These are phyloP conservation scores for Platypus cylindrus DNA, from an alignment of 2,888 invertebrate genomes.

Conservation along the genomic window DNA sequence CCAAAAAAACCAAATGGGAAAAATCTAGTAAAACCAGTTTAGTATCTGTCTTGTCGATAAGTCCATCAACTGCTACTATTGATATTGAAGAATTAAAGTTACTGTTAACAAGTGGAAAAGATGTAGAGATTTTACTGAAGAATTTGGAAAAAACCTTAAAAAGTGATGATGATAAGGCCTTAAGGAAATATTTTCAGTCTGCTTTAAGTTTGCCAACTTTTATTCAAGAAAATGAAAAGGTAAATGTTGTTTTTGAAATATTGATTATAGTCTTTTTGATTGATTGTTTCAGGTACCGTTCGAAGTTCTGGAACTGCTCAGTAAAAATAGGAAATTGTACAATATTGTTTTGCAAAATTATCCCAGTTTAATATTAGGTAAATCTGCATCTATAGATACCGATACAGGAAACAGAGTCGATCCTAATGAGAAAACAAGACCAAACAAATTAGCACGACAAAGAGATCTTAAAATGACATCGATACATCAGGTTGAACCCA, in stretches of 20 bases:
- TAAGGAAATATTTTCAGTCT: constrained; percentile 45
- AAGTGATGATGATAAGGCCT: constrained; percentile 31
- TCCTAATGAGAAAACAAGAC: too few species aligned
- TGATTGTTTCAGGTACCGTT: constrained; percentile 44
- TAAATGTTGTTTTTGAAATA: constrained; percentile 24
- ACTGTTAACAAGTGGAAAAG: constrained; percentile 57
- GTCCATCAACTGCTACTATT: constrained; percentile 41
- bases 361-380: constrained; percentile 51
- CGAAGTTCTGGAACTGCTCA: constrained; percentile 49
- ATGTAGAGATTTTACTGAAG: constrained; percentile 52
- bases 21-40: constrained; percentile 24
- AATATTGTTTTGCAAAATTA: constrained; percentile 61
- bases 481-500: too few species aligned
- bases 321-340: constrained; percentile 52
- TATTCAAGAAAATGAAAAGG: constrained; percentile 54
- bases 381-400: constrained; percentile 49
- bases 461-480: too few species aligned
- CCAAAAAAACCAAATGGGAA: constrained; percentile 17
- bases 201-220: constrained; percentile 65
- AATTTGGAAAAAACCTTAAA: constrained; percentile 45
- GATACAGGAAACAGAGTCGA: too few species aligned
- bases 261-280: background rate
- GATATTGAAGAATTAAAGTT: constrained; percentile 53
- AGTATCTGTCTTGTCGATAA: constrained; percentile 24
- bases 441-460: too few species aligned